Evolutionary conservation across 2,113 vertebrate genomes (phyloP).

Genomic region (Tympanuchus pallidicinctus): DNA sequence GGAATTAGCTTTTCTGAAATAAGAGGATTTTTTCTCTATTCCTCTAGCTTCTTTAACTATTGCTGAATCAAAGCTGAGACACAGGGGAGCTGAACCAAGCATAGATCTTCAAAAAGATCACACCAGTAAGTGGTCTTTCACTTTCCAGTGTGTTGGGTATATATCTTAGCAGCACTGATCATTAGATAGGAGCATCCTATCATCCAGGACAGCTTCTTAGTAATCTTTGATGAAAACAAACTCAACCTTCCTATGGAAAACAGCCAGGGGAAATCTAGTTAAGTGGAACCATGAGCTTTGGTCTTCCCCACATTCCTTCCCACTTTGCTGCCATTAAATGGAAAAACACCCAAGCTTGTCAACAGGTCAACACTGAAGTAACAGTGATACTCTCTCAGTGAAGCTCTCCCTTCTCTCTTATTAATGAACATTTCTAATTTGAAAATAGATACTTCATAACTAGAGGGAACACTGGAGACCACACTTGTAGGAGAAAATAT

Average conservation of each 20-base stretch:
- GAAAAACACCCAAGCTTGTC: background rate
- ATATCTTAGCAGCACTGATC: background rate
- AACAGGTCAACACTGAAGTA: background rate
- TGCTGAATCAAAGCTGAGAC: conserved; percentile 13
- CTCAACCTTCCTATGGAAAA: background rate
- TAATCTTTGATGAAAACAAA: background rate
- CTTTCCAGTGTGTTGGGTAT: background rate
- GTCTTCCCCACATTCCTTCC: background rate
- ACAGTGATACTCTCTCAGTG: background rate
- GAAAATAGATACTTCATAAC: background rate
- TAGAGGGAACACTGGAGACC: background rate
- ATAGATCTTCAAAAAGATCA: background rate
- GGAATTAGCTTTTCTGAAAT: conserved; percentile 62
- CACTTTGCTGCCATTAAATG: background rate
- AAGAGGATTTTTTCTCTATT: conserved; percentile 41
- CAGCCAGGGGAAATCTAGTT: background rate
- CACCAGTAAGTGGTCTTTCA: background rate
- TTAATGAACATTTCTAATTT: background rate
- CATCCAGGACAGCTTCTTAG: background rate
- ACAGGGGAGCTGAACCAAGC: background rate
- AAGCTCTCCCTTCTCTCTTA: background rate
- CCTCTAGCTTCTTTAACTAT: conserved; percentile 30
- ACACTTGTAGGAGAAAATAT: background rate
- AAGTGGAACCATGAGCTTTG: background rate
- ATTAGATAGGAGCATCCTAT: background rate